Percentiles rank a stretch among this genome's conserved stretches.
phyloP scores from a whole-genome alignment of 1,140 invertebrate genomes.

The Colletes gigas region DNA sequence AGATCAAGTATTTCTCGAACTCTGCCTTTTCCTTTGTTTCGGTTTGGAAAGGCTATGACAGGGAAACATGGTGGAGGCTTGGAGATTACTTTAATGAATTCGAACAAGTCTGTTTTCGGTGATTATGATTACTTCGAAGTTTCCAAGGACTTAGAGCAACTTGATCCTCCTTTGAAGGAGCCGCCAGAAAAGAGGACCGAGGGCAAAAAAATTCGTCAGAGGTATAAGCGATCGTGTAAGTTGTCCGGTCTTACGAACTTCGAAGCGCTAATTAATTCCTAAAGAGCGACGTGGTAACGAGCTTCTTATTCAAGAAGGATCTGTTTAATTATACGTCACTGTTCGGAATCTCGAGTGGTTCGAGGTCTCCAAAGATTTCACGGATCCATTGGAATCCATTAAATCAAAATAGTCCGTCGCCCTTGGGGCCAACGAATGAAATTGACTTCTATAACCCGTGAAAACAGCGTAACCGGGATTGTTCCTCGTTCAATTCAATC shows the following conservation, averaged over 20 bases:
- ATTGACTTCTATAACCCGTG: background rate
- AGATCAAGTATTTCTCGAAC: no score
- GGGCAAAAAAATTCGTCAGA: constrained; percentile 2
- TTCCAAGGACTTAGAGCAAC: background rate
- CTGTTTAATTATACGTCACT: constrained; percentile 41
- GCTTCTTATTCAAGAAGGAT: constrained; percentile 25
- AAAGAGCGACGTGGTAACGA: constrained; percentile 36
- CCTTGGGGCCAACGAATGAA: background rate
- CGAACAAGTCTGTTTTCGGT: background rate
- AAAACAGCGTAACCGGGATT: background rate
- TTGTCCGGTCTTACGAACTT: constrained; percentile 28
- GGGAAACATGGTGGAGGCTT: background rate
- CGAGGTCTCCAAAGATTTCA: constrained; percentile 12
- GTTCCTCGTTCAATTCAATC: background rate
- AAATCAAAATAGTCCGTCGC: background rate
- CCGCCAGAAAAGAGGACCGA: background rate
- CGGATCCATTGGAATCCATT: constrained; percentile 34
- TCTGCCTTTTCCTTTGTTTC: no score
- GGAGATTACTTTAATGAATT: constrained; percentile 1
- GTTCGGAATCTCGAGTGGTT: no score
- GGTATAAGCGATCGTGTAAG: constrained; percentile 15
- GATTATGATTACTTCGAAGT: background rate
- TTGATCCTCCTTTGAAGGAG: background rate
- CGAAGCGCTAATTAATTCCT: constrained; percentile 36
- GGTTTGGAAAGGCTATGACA: background rate